These are phyloP conservation scores for Smutsia temminckii DNA, from an alignment of 2,797 vertebrate species.

Conservation along the genomic window DNA sequence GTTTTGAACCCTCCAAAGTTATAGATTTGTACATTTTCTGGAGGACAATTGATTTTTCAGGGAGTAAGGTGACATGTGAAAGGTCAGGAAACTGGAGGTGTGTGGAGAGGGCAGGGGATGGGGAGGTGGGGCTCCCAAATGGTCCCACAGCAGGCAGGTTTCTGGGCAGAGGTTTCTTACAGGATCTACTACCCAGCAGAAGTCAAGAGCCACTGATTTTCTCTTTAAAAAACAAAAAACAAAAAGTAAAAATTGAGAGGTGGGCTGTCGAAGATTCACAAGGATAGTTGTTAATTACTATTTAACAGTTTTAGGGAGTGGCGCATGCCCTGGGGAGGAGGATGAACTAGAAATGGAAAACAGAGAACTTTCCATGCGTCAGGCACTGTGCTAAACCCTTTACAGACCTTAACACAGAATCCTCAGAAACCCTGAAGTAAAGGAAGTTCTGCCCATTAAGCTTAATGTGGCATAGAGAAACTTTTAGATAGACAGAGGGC, in stretches of 20 bases:
- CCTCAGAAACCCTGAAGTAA: background rate
- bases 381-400: background rate
- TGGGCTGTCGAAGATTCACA: background rate
- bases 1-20: background rate
- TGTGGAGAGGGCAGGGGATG: background rate
- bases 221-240: background rate
- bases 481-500: background rate
- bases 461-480: background rate
- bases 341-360: background rate
- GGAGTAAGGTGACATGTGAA: background rate
- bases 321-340: background rate
- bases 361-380: background rate
- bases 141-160: background rate
- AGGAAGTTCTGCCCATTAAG: background rate
- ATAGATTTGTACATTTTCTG: background rate
- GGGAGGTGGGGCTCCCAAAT: background rate
- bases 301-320: background rate
- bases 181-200: background rate
- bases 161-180: background rate
- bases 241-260: background rate
- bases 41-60: background rate
- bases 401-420: background rate
- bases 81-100: accelerated
- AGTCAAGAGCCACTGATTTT: background rate
- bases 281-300: background rate